phyloP scores from a whole-genome alignment of 2,113 vertebrate species.

The Thymallus thymallus region DNA sequence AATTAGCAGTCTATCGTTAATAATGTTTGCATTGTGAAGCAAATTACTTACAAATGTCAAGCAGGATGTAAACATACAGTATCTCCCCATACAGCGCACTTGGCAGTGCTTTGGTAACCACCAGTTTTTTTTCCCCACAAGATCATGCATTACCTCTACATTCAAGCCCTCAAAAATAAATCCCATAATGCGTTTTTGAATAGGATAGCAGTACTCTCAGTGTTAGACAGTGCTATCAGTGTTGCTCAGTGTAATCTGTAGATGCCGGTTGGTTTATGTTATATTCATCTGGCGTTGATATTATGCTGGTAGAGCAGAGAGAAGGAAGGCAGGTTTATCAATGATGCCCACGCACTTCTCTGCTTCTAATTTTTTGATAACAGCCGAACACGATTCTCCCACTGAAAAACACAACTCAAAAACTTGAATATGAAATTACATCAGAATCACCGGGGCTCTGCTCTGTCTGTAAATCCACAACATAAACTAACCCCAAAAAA shows the following conservation, averaged over 20 bases:
- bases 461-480: constrained; percentile 9
- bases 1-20: neutral
- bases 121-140: neutral
- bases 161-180: neutral
- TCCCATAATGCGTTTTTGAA: neutral
- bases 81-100: neutral
- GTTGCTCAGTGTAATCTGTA: constrained; percentile 59
- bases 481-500: constrained; percentile 7
- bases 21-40: neutral
- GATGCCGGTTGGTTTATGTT: constrained; percentile 61
- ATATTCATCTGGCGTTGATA: constrained; percentile 64
- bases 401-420: constrained; percentile 49
- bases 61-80: too few species aligned
- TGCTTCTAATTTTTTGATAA: constrained; percentile 81
- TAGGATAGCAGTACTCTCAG: neutral
- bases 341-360: constrained; percentile 65
- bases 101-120: neutral
- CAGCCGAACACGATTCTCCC: constrained; percentile 54
- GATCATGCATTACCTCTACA: neutral
- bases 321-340: constrained; percentile 66
- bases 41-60: neutral
- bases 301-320: constrained; percentile 64
- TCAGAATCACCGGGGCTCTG: constrained; percentile 44
- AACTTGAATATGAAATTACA: constrained; percentile 66
- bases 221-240: constrained; percentile 43